A percentile compares a stretch with the other conserved stretches of the same genome.
phyloP scores from a whole-genome alignment of 37 sponge, comb jelly and placozoan genomes.

The Crambe crambe region DNA sequence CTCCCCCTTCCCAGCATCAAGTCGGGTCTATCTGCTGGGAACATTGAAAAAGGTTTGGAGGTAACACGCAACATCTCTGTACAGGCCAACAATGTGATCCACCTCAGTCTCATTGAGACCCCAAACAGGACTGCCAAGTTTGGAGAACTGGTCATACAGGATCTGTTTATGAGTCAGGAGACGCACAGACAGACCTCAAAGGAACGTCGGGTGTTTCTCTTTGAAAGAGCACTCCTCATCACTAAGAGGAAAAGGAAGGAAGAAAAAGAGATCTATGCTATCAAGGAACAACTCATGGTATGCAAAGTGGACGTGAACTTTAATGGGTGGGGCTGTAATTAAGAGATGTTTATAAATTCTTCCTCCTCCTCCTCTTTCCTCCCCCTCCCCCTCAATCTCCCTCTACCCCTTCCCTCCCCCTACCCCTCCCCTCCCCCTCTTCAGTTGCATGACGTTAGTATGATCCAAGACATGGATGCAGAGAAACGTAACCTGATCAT shows the following conservation, averaged over 20 bases:
- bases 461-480: conserved; percentile 46
- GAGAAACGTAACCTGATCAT: conserved; percentile 36
- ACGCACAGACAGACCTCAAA: conserved; percentile 32
- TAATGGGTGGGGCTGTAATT: background rate
- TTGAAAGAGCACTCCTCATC: conserved; percentile 56
- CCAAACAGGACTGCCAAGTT: conserved; percentile 4
- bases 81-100: conserved; percentile 82
- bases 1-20: conserved; percentile 26
- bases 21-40: conserved; percentile 29
- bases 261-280: conserved; percentile 46
- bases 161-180: conserved; percentile 50
- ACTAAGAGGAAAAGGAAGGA: conserved; percentile 59
- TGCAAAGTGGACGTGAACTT: background rate
- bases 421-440: background rate
- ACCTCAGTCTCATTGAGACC: conserved; percentile 73
- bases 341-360: background rate
- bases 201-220: conserved; percentile 81
- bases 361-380: background rate
- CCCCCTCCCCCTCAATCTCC: background rate
- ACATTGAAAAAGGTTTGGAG: conserved; percentile 49
- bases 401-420: background rate
- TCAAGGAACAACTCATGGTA: conserved; percentile 63
- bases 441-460: conserved; percentile 52
- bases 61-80: conserved; percentile 64
- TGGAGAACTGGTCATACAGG: conserved; percentile 57